Evolutionary conservation across 2,888 invertebrate genomes (phyloP), one percentile per base, ranked within the genome.

Genomic region (Gnatocerus cornutus): DNA sequence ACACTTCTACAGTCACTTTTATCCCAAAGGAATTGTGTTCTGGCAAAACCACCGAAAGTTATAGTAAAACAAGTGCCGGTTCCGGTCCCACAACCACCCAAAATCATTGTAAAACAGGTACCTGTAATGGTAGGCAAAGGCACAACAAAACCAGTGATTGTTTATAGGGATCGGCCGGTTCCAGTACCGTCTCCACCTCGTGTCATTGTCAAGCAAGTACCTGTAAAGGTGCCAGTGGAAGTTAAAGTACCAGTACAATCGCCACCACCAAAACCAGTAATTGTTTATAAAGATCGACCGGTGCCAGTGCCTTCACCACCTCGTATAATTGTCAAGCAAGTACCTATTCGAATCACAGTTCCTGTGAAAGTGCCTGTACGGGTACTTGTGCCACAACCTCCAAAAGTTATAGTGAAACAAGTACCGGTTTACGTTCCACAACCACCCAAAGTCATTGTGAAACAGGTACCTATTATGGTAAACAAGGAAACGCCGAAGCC

Each of bases 381-480:
- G n/a, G 27, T 41, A 62, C 45, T n/a, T n/a, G n/a, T n/a, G n/a
- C 50, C 52, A 8, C 71, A 61, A 16, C 56, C 58, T 13, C 63
- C 68, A 8, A 59, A 21, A 45, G 43, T 71, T 9, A 55, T 71
- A 41, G 37, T 71, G n/a, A 69, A 71, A 55, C 33, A 55, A 12
- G 55, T 64, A 10, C 46, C 46, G 2, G 5, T 12, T 6, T 3
- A 3, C 3, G 10, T 39, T 39, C 10, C 39, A 8, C 5, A 9
- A n/a, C 6, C 39, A 6, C 30, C 30, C 4, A 39, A n/a, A 39
- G n/a, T 39, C 3, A n/a, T 39, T n/a, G n/a, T 39, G 7, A 29
- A 29, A 7, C 29, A 29, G 29, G 29, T 29, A 29, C 29, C 29
- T 7, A 29, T 29, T 29, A 5, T 29, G 5, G 12, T 12, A 13